These are phyloP conservation scores for Quadroppia sp. DNA, from an alignment of 2,888 invertebrate genomes.

Conservation along the genomic window DNA sequence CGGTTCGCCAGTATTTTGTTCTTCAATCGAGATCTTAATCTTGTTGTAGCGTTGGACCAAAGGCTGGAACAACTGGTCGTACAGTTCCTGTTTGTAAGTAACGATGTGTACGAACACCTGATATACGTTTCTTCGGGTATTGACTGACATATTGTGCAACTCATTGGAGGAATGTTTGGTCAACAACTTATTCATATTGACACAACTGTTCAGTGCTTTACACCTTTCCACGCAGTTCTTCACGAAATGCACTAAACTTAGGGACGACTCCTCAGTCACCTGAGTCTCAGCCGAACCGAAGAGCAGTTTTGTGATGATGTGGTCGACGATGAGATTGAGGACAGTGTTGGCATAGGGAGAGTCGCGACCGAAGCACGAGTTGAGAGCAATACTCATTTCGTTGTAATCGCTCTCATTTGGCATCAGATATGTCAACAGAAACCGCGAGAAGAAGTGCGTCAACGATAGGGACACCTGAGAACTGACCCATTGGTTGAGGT, in stretches of 20 bases:
- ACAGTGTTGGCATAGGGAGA: constrained; percentile 64
- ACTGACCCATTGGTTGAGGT: constrained; percentile 65
- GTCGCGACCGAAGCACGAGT: constrained; percentile 63
- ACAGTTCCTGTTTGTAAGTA: constrained; percentile 22
- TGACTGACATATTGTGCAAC: constrained; percentile 58
- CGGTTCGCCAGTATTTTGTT: constrained; percentile 12
- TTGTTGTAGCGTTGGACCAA: constrained; percentile 31
- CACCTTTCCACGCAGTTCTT: constrained; percentile 43
- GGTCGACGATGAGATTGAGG: constrained; percentile 63
- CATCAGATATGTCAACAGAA: constrained; percentile 69
- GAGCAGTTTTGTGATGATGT: constrained; percentile 54
- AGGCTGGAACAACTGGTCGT: constrained; percentile 36
- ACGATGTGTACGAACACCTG: constrained; percentile 57
- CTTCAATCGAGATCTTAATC: background rate
- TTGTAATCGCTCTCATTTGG: constrained; percentile 61
- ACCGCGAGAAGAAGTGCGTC: constrained; percentile 73
- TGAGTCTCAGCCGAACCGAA: constrained; percentile 34
- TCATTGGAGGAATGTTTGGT: constrained; percentile 43
- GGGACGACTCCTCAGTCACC: constrained; percentile 36
- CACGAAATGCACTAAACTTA: constrained; percentile 39
- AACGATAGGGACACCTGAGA: constrained; percentile 72
- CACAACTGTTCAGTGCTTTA: constrained; percentile 44
- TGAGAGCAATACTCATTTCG: constrained; percentile 61
- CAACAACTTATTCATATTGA: constrained; percentile 44
- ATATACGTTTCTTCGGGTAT: constrained; percentile 55